A percentile compares a stretch with the other conserved stretches of the same genome.
Conservation (phyloP, 2,888 invertebrate species). For the Coelogynopora nodosa region DNA sequence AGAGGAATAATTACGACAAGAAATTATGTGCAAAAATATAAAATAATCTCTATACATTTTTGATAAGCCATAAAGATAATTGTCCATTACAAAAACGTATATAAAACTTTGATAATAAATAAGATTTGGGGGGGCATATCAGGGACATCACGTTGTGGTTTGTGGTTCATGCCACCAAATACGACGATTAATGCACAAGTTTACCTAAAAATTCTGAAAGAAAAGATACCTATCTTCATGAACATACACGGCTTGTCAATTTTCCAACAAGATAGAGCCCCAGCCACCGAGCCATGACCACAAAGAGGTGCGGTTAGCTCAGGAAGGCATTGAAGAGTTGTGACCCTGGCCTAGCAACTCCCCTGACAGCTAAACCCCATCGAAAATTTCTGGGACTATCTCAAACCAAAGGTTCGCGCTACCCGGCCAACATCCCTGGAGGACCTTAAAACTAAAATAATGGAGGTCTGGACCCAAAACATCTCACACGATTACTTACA, state of each 20-base stretch:
- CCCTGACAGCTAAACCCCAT: not conserved
- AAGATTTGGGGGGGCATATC: not conserved
- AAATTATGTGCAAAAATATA: too few relatives aligned
- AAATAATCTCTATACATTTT: too few relatives aligned
- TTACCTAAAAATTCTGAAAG: not conserved
- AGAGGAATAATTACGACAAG: too few relatives aligned
- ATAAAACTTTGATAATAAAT: too few relatives aligned
- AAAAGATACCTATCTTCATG: not conserved
- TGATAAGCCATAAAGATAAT: too few relatives aligned
- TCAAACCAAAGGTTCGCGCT: not conserved
- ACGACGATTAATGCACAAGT: not conserved
- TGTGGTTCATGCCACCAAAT: conserved; percentile 1
- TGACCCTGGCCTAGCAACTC: not conserved
- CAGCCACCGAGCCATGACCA: not conserved
- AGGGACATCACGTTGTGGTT: not conserved
- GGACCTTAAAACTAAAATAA: not conserved
- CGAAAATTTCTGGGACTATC: not conserved
- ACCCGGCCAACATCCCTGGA: not conserved
- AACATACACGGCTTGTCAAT: not conserved
- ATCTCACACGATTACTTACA: too few relatives aligned
- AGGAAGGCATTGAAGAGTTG: not conserved
- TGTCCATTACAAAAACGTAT: too few relatives aligned
- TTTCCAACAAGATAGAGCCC: not conserved
- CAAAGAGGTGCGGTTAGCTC: not conserved
- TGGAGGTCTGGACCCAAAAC: not conserved